phyloP scores from a whole-genome alignment of 2,797 vertebrate genomes.

The Anguilla anguilla region DNA sequence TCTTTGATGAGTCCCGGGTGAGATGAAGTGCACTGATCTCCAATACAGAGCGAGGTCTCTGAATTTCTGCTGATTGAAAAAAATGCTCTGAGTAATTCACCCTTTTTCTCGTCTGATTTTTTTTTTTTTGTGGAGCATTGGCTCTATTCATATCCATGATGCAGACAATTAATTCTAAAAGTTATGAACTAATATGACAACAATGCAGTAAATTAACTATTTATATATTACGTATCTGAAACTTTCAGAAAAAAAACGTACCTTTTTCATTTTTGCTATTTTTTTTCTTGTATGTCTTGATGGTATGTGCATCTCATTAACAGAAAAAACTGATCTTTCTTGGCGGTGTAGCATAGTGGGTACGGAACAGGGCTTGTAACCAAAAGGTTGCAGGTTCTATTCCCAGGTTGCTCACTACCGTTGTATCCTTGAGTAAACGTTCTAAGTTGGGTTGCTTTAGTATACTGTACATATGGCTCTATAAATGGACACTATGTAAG shows the following conservation, averaged over 20 bases:
- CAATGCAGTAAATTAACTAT: neutral
- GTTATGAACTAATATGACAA: neutral
- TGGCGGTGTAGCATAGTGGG: neutral
- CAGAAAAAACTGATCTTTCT: too few species aligned
- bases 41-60: constrained; percentile 46
- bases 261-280: neutral
- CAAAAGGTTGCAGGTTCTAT: too few species aligned
- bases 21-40: constrained; percentile 58
- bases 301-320: too few species aligned
- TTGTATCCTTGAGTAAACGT: too few species aligned
- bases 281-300: neutral
- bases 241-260: neutral
- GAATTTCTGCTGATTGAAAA: neutral
- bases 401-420: too few species aligned
- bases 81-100: neutral
- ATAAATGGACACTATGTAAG: too few species aligned
- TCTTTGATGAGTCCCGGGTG: constrained; percentile 60
- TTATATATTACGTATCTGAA: neutral
- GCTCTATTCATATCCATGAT: neutral
- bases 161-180: neutral
- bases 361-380: too few species aligned
- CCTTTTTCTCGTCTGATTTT: neutral
- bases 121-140: neutral
- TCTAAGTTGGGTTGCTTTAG: too few species aligned
- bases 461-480: too few species aligned